A percentile compares a stretch with the other conserved stretches of the same genome.
phyloP scores from a whole-genome alignment of 2,888 invertebrate species.

The Euzetes globulus region DNA sequence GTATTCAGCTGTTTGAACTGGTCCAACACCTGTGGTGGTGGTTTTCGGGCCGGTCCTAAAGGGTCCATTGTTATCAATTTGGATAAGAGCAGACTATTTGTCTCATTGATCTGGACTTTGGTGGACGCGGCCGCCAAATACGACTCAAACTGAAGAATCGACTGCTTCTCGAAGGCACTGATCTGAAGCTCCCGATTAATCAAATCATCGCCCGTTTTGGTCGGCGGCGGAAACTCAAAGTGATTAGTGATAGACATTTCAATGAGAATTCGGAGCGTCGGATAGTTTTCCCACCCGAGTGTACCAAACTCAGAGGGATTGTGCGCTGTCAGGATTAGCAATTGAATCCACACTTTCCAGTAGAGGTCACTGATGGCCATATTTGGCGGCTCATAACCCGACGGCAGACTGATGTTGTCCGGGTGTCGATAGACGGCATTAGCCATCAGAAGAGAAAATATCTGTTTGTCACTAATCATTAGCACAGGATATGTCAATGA shows the following conservation, averaged over 20 bases:
- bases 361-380: conserved; percentile 84
- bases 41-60: conserved; percentile 55
- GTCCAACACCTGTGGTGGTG: conserved; percentile 67
- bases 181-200: conserved; percentile 51
- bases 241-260: conserved; percentile 93
- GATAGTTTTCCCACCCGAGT: conserved; percentile 79
- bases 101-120: conserved; percentile 77
- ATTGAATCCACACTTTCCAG: conserved; percentile 87
- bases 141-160: conserved; percentile 77
- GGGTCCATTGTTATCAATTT: conserved; percentile 81
- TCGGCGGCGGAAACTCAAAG: conserved; percentile 64
- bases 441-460: conserved; percentile 81
- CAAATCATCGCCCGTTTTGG: conserved; percentile 54
- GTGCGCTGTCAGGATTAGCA: conserved; percentile 81
- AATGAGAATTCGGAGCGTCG: conserved; percentile 79
- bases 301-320: conserved; percentile 77
- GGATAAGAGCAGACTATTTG: conserved; percentile 72
- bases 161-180: conserved; percentile 63
- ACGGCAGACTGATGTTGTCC: conserved; percentile 78
- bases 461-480: conserved; percentile 54
- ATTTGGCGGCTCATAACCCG: conserved; percentile 74
- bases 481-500: conserved; percentile 23
- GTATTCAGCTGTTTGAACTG: conserved; percentile 68
- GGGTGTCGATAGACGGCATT: conserved; percentile 85
- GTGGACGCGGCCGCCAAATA: conserved; percentile 76